phyloP scores from a whole-genome alignment of 2,797 vertebrate genomes.

The Vireo griseus region DNA sequence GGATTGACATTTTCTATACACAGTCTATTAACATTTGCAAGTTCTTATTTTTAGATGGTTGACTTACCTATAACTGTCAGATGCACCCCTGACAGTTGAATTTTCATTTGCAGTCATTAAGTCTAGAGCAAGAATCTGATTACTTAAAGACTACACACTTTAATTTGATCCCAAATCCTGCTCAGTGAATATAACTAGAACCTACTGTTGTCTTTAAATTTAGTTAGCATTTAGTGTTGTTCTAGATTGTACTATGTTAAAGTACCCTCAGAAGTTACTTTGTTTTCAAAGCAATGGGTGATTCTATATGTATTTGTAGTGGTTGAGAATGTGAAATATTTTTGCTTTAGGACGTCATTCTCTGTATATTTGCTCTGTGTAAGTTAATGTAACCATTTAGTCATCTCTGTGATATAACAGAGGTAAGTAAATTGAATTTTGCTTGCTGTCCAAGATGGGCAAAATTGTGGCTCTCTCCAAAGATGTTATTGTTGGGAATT shows the following conservation, averaged over 20 bases:
- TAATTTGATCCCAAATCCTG: background rate
- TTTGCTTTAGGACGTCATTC: background rate
- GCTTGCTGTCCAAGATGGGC: background rate
- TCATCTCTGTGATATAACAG: background rate
- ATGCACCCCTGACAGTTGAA: background rate
- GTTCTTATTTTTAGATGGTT: slow-evolving; percentile 26
- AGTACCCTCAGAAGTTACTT: background rate
- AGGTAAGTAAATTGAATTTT: background rate
- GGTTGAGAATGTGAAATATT: background rate
- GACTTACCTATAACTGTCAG: background rate
- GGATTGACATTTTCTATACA: slow-evolving; percentile 45
- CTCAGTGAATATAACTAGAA: background rate
- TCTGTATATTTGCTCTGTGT: background rate
- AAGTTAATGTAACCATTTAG: background rate
- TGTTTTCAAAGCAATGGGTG: background rate
- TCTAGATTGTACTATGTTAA: background rate
- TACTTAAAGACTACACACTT: background rate
- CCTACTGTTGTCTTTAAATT: background rate
- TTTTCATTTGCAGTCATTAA: slow-evolving; percentile 12
- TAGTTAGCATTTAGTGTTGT: background rate
- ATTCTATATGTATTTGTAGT: background rate
- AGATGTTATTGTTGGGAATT: background rate
- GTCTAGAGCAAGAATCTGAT: background rate
- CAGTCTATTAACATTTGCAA: slow-evolving; percentile 38
- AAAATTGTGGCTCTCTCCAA: background rate